phyloP scores from a whole-genome alignment of 2,797 vertebrate genomes.

The Takifugu ocellatus region DNA sequence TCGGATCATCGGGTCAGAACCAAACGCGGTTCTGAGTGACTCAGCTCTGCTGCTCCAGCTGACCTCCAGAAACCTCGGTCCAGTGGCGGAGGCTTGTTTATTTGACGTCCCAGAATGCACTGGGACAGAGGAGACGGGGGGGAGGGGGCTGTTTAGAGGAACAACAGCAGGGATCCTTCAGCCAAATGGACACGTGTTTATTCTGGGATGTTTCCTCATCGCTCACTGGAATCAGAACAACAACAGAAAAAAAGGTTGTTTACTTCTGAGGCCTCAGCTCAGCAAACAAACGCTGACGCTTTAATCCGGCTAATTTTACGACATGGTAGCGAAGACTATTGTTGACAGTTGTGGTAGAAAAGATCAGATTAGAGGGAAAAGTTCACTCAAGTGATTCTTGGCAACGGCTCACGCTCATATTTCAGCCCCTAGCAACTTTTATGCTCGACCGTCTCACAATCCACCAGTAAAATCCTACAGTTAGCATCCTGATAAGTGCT shows the following conservation, averaged over 20 bases:
- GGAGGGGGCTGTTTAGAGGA: slow-evolving; percentile 40
- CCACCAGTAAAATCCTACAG: too few species aligned
- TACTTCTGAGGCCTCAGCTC: not conserved
- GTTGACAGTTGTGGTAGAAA: too few species aligned
- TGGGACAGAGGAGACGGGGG: slow-evolving; percentile 30
- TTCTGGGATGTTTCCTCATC: slow-evolving; percentile 55
- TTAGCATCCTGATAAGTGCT: too few species aligned
- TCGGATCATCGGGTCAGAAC: too few species aligned
- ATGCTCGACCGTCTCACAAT: too few species aligned
- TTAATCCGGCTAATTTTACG: not conserved
- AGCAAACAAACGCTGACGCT: not conserved
- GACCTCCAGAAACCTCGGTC: slow-evolving; percentile 49
- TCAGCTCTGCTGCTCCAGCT: slow-evolving; percentile 61
- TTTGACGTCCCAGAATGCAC: slow-evolving; percentile 66
- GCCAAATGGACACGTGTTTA: slow-evolving; percentile 64
- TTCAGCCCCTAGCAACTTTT: too few species aligned
- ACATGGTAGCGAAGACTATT: too few species aligned
- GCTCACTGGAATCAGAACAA: slow-evolving; percentile 45
- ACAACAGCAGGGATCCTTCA: slow-evolving; percentile 60
- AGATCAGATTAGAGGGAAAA: too few species aligned
- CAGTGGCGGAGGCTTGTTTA: slow-evolving; percentile 59
- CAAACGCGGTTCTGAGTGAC: slow-evolving; percentile 38
- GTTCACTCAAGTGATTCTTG: too few species aligned
- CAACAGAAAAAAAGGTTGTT: slow-evolving; percentile 3
- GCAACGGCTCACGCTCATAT: too few species aligned